Base-by-base conservation (phyloP, 1,140 invertebrate species). In the Leptopilina clavipes region DNA sequence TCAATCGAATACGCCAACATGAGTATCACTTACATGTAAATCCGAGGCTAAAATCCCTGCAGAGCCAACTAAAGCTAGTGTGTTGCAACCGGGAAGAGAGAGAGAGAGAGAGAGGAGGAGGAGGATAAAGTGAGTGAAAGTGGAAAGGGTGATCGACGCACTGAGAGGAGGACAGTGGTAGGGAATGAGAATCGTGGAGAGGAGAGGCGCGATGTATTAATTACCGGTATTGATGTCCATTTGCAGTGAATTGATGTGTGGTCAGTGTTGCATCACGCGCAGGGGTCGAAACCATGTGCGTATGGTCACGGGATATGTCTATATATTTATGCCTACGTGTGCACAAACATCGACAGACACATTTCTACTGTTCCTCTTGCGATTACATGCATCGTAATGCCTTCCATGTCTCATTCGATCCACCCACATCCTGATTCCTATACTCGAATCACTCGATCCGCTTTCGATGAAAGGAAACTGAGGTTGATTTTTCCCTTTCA, bases 181-280 rank as follows among this genome's bases (percentile, higher is more conserved):
- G 14, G 18, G 59, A 70, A 18, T 31, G 40, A 54, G 71, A 54
- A 78, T 25, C 59, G 44, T 72, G 65, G 74, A 59, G 75, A 45
- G 81, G 82, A 84, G 85, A 90, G 88, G 89, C 88, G 90, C 89
- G 90, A 90, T 90, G 90, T 91, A 91, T 91, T 91, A 90, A 91
- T 91, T 91, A 91, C 89, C 88, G 85, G 88, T 90, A 91, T 91
- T 91, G 90, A 91, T 91, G 90, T 91, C 89, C 89, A 90, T 91
- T 91, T 91, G 86, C 88, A 91, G 88, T 89, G 89, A 90, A 91
- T 91, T 91, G 90, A 91, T 91, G 90, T 89, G 90, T 90, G 90
- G 89, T 90, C 88, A 88, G 86, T 87, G 88, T 89, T 89, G 88
- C 88, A 90, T 89, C 89, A 90, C 87, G 85, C 85, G 81, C 88